phyloP scores from a whole-genome alignment of 1,140 invertebrate genomes.

The Planococcus citri region DNA sequence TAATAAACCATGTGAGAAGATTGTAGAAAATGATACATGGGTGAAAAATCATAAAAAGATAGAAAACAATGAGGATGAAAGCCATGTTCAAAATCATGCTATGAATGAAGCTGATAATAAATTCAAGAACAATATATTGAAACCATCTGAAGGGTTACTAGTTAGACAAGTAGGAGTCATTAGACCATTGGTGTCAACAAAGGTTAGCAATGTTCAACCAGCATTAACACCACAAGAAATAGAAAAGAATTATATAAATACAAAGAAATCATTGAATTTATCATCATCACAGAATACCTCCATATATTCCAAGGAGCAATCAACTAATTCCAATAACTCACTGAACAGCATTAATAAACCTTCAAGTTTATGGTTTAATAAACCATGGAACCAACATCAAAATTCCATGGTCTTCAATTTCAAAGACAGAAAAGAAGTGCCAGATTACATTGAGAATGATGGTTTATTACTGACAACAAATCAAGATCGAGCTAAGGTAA shows the following conservation, averaged over 20 bases:
- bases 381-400: constrained; percentile 40
- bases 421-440: constrained; percentile 64
- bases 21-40: background rate
- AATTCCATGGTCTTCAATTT: constrained; percentile 79
- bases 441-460: constrained; percentile 82
- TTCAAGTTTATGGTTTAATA: constrained; percentile 38
- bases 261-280: constrained; percentile 46
- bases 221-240: constrained; percentile 46
- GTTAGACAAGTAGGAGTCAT: constrained; percentile 47
- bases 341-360: background rate
- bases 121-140: background rate
- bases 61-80: constrained; percentile 23
- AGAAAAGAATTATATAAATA: constrained; percentile 58
- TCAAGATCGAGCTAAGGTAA: constrained; percentile 13
- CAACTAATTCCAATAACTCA: background rate
- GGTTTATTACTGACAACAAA: constrained; percentile 47
- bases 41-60: constrained; percentile 6
- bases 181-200: constrained; percentile 41
- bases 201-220: constrained; percentile 27
- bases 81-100: background rate
- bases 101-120: background rate
- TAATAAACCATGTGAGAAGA: background rate
- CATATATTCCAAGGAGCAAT: background rate
- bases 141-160: constrained; percentile 29
- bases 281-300: constrained; percentile 20